A percentile compares a stretch with the other conserved stretches of the same genome.
Conservation (phyloP, 2,113 vertebrate genomes). For the Petroica traversi region DNA sequence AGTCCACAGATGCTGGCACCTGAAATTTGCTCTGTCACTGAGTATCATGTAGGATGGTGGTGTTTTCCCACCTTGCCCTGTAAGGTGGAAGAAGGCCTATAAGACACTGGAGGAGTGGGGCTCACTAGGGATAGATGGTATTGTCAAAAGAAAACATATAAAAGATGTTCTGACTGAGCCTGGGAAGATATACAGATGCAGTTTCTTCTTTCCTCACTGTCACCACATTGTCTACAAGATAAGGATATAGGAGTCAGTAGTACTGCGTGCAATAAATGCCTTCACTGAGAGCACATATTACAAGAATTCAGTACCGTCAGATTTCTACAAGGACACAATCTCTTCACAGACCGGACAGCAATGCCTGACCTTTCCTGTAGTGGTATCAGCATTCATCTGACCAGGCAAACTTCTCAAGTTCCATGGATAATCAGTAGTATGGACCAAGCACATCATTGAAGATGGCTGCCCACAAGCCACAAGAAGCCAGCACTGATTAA, state of each 20-base stretch:
- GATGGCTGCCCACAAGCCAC: background rate
- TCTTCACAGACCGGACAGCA: background rate
- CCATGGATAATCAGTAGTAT: background rate
- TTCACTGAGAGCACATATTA: background rate
- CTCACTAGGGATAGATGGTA: background rate
- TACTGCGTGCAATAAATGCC: background rate
- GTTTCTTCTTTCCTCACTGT: background rate
- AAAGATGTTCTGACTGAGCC: background rate
- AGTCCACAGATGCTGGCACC: background rate
- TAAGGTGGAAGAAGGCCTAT: background rate
- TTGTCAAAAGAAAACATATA: background rate
- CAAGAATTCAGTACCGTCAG: background rate
- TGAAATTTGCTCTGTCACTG: background rate
- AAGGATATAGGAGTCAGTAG: background rate
- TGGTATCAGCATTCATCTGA: background rate
- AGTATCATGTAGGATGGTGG: background rate
- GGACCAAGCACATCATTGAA: background rate
- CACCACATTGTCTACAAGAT: background rate
- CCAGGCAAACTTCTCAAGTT: background rate
- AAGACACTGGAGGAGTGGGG: background rate
- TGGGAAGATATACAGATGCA: background rate
- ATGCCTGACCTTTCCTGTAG: background rate
- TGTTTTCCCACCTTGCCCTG: background rate
- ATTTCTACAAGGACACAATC: background rate
- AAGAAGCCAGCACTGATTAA: background rate